Evolutionary conservation across 2,888 invertebrate genomes (phyloP).

Genomic region (Chrysina gloriosa): DNA sequence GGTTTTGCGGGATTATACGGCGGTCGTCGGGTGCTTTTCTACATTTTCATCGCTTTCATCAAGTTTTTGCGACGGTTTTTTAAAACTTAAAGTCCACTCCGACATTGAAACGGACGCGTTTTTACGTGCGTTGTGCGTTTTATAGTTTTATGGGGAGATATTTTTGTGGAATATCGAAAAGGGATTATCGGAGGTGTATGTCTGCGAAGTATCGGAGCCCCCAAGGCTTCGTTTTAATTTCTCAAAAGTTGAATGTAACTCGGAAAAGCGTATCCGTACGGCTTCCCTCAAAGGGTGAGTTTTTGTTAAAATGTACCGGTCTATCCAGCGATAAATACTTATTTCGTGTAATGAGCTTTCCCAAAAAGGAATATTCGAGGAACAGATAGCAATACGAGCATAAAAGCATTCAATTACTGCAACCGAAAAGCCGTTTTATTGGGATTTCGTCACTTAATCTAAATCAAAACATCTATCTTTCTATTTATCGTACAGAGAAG

Average conservation of each 20-base stretch:
- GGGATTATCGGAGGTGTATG: background rate
- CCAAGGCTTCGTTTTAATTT: background rate
- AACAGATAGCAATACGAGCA: no score
- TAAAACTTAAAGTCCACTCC: background rate
- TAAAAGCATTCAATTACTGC: no score
- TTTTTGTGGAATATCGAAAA: background rate
- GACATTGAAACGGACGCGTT: background rate
- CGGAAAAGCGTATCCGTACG: background rate
- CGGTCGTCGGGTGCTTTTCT: constrained; percentile 16
- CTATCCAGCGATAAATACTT: no score
- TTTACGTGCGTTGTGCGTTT: background rate
- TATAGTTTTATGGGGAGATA: background rate
- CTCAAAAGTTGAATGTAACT: background rate
- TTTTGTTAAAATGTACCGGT: no score
- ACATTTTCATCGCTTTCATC: constrained; percentile 33
- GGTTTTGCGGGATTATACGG: constrained; percentile 15
- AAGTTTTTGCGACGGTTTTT: background rate
- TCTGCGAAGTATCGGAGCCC: background rate
- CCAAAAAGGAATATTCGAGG: no score
- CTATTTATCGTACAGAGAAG: no score
- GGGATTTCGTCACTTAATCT: no score
- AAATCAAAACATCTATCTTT: no score
- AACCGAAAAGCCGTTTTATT: no score
- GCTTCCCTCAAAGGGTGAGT: no score
- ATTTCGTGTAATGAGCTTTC: no score